Base-by-base conservation (phyloP, 1,140 invertebrate species). In the Brachionus paranguensis region DNA sequence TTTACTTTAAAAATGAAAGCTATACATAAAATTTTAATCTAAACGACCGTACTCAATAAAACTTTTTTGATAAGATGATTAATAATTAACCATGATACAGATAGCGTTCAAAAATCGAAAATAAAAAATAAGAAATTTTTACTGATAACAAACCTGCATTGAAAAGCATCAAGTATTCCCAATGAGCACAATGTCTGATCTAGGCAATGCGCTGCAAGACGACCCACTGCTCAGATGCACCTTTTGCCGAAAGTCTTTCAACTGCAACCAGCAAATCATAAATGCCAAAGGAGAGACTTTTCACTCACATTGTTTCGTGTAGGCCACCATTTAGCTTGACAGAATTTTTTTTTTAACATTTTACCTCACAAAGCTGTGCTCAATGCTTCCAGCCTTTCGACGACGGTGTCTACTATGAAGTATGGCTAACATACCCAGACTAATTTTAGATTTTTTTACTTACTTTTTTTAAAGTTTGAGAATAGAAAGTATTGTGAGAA, bases 231-330 rank as follows among this genome's bases (percentile, higher is more conserved):
- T 72, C 3, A 72, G 41, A 43, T 72, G 68, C 17, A 72, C 41
- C 17, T 72, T 72, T 3, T 72, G 68, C 10, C 41, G 10, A 12
- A 72, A 97, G 86, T 95, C 95, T 8, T 98, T 99, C 90, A 94
- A 95, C 86, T 91, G 94, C 11, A 86, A 97, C 88, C 97, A 99
- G 88, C 97, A 99, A 90, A 99, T 99, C 89, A 96, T 99, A 55
- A 99, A 99, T 90, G 98, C 96, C 1, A 95, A 95, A 88, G 97
- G 97, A 85, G 95, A 98, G 91, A 91, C 99, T 47, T 99, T 96
- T 96, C 98, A 99, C 91, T 95, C 95, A 8, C 93, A 96, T 86
- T 99, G 97, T 90, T 99, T 99, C 92, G 97, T 99, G 95, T 99
- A 92, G 94, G 94, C 93, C 78, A 60, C 2, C 55, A 29, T 60